Evolutionary conservation across 2,888 invertebrate species (phyloP).

Genomic region (Lasioglossum lativentre): DNA sequence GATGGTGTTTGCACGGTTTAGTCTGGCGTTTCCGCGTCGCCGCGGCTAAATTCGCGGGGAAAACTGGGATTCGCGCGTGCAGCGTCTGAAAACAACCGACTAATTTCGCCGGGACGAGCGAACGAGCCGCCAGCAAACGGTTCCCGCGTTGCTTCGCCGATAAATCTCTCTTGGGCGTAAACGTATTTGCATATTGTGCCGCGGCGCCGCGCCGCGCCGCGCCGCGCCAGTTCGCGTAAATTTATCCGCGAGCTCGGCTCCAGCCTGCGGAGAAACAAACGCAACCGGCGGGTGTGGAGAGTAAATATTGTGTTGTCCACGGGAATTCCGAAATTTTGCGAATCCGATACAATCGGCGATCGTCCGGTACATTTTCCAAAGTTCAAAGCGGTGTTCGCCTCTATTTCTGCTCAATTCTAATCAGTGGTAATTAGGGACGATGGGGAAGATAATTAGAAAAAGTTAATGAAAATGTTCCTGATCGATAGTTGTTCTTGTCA

Average conservation of each 20-base stretch:
- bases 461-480: too few relatives aligned
- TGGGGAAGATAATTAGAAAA: too few relatives aligned
- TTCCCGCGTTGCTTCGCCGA: not conserved
- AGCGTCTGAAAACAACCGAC: constrained; percentile 18
- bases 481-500: too few relatives aligned
- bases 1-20: not conserved
- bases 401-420: too few relatives aligned
- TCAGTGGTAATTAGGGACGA: too few relatives aligned
- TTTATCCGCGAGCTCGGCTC: not conserved
- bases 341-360: not conserved
- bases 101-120: constrained; percentile 31
- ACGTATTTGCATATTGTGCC: constrained; percentile 41
- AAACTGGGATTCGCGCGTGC: not conserved
- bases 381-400: not conserved
- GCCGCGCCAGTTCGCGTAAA: not conserved
- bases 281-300: not conserved
- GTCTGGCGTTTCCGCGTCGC: not conserved
- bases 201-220: not conserved
- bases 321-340: not conserved
- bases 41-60: not conserved
- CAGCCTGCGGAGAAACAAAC: not conserved
- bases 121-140: constrained; percentile 16
- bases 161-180: constrained; percentile 52
- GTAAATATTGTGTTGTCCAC: not conserved
- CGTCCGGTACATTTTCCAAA: not conserved